Evolutionary conservation across 2,888 invertebrate genomes (phyloP).

Genomic region (Thera britannica): DNA sequence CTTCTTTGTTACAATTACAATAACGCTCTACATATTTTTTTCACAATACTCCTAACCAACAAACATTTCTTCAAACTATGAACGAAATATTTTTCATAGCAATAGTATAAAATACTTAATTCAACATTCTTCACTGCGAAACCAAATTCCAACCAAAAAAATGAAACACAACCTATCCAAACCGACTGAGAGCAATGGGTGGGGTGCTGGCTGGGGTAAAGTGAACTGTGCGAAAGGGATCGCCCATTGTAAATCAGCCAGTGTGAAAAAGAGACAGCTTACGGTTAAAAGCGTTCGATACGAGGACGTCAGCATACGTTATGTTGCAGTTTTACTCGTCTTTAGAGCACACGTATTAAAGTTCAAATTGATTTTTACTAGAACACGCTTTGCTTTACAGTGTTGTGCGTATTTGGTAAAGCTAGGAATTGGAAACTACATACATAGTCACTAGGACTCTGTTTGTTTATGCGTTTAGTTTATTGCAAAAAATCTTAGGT

Average conservation of each 20-base stretch:
- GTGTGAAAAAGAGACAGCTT: slow-evolving; percentile 58
- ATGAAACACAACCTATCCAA: slow-evolving; percentile 51
- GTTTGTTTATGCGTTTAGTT: no score
- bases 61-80: not conserved
- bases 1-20: slow-evolving; percentile 60
- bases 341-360: not conserved
- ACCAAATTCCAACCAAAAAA: slow-evolving; percentile 56
- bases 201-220: slow-evolving; percentile 48
- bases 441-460: not conserved
- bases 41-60: slow-evolving; percentile 5
- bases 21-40: slow-evolving; percentile 34
- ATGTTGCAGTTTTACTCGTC: slow-evolving; percentile 21
- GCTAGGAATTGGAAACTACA: not conserved
- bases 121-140: slow-evolving; percentile 55
- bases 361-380: slow-evolving; percentile 11
- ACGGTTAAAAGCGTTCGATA: slow-evolving; percentile 58
- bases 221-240: slow-evolving; percentile 51
- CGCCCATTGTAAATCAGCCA: slow-evolving; percentile 11
- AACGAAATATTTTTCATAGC: not conserved
- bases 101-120: slow-evolving; percentile 14
- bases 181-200: slow-evolving; percentile 46
- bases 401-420: not conserved
- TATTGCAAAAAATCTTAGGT: no score
- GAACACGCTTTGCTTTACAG: not conserved
- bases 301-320: slow-evolving; percentile 33